Conservation (phyloP, 2,113 vertebrate species). For the Pedionomus torquatus region DNA sequence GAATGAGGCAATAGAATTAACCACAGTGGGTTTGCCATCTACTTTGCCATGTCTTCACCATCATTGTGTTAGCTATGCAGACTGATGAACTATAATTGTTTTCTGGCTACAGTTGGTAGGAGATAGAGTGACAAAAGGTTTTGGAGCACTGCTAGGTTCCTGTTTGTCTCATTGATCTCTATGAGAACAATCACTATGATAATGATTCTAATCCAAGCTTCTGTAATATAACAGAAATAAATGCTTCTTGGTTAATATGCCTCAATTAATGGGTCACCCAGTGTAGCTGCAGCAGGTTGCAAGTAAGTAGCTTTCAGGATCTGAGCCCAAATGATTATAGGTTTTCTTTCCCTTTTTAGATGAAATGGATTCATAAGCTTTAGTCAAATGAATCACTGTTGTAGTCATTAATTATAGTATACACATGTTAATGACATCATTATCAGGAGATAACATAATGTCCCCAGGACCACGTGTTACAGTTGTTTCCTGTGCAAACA, state of each 20-base stretch:
- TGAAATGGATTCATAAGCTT: conserved; percentile 63
- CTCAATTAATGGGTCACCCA: conserved; percentile 56
- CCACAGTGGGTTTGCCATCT: background rate
- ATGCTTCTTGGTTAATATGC: conserved; percentile 51
- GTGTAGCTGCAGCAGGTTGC: conserved; percentile 46
- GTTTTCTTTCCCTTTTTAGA: conserved; percentile 61
- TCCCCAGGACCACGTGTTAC: conserved; percentile 44
- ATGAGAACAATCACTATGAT: conserved; percentile 63
- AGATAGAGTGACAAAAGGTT: conserved; percentile 23
- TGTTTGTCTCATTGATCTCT: conserved; percentile 58
- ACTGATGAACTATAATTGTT: conserved; percentile 51
- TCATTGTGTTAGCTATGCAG: background rate
- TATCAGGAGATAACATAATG: conserved; percentile 68
- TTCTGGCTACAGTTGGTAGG: background rate
- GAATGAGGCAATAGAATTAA: background rate
- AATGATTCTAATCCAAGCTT: conserved; percentile 56
- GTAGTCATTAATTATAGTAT: conserved; percentile 71
- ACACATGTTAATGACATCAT: conserved; percentile 70
- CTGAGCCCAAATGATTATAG: conserved; percentile 57
- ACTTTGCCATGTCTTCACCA: background rate
- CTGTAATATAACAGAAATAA: conserved; percentile 61
- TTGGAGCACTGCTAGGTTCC: conserved; percentile 55
- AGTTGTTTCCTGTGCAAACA: conserved; percentile 69
- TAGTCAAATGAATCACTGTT: conserved; percentile 50
- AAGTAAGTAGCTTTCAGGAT: conserved; percentile 60